These are phyloP conservation scores for Valencia hispanica DNA, from an alignment of 2,797 vertebrate species.

Conservation along the genomic window DNA sequence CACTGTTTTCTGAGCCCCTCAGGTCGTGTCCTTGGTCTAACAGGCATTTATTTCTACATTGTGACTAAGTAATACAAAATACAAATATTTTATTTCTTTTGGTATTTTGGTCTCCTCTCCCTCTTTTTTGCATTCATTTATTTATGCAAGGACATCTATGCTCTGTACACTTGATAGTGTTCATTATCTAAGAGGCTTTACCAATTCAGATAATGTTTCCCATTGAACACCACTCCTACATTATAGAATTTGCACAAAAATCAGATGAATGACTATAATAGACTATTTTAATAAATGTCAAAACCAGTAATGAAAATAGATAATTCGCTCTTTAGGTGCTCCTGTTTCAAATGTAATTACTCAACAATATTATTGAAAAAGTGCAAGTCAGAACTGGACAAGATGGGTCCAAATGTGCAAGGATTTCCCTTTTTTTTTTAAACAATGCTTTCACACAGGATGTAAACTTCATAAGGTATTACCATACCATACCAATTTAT, in stretches of 20 bases:
- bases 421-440: neutral
- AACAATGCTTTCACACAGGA: neutral
- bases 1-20: slow-evolving; percentile 1
- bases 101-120: neutral
- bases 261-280: neutral
- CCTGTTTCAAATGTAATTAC: neutral
- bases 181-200: neutral
- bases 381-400: neutral
- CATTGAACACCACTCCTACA: neutral
- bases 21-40: slow-evolving; percentile 14
- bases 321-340: neutral
- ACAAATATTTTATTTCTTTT: neutral
- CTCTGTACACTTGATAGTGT: neutral
- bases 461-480: neutral
- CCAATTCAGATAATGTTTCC: neutral
- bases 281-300: neutral
- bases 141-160: neutral
- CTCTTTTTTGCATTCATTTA: neutral
- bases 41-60: neutral
- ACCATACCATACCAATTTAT: too few species aligned
- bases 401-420: neutral
- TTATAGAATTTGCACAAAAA: neutral
- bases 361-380: neutral
- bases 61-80: neutral
- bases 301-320: neutral